Evolutionary conservation across 2,888 invertebrate genomes (phyloP), one percentile per base, ranked within the genome.

Genomic region (Hirudinaria manillensis): DNA sequence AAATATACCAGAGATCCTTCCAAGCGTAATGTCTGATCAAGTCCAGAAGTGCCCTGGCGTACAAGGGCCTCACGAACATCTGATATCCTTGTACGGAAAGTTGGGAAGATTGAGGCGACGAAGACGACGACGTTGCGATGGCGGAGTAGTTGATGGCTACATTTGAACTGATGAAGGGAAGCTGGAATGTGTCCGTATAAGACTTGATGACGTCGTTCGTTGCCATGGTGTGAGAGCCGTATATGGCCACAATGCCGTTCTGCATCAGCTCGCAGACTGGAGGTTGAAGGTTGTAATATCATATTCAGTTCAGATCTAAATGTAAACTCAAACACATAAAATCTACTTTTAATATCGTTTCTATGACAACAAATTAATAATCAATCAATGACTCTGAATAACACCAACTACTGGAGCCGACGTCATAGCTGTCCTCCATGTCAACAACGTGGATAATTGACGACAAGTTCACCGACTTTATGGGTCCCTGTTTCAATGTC

Each of bases 1-100:
- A 94, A 81, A 95, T 88, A 86, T 93, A 94, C 83, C 94, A 92
- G 80, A 94, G 90, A 84, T 91, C 90, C 81, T 90, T 89, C 94
- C 94, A 95, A 68, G 90, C 91, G 86, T 97, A 97, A 86, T 92
- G 91, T 79, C 91, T 89, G 82, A 98, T 93, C 76, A 95, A 92
- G 87, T 96, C 96, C 80, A 96, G 92, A 83, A 98, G 92, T 76
- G 97, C 95, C 83, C 91, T 91, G 86, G 95, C 93, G 87, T 95
- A 95, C 86, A 96, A 93, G 56, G 98, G 97, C 78, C 94, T 89
- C 91, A 98, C 91, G 85, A 81, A 82, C 71, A 84, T 78, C 74
- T 82, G 81, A 77, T 80, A 84, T 21, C 77, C 76, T 36, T 70
- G 67, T 10, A 75, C 73, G 53, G 76, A 75, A 45, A 45, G 45